Conservation (phyloP, 2,797 vertebrate genomes). For the Lepidocolaptes lacrymiger region DNA sequence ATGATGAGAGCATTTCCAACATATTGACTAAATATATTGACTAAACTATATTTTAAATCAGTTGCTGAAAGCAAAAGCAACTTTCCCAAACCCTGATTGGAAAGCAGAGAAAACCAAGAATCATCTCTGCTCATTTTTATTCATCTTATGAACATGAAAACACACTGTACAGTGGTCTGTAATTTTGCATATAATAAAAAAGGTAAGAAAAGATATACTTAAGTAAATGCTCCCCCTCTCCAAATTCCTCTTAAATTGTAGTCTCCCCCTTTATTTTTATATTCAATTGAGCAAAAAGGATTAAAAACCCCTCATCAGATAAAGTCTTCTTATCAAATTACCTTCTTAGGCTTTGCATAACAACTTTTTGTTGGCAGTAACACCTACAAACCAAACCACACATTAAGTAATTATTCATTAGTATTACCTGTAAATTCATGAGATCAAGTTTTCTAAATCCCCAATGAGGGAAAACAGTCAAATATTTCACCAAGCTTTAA, state of each 20-base stretch:
- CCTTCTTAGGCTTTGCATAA: slow-evolving; percentile 64
- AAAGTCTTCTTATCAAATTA: slow-evolving; percentile 42
- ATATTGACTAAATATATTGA: not conserved
- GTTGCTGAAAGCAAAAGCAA: not conserved
- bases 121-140: not conserved
- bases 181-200: not conserved
- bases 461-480: slow-evolving; percentile 30
- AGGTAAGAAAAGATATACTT: slow-evolving; percentile 22
- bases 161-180: not conserved
- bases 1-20: not conserved
- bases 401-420: slow-evolving; percentile 49
- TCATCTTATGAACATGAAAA: not conserved
- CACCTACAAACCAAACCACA: slow-evolving; percentile 66
- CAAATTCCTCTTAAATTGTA: slow-evolving; percentile 23
- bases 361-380: slow-evolving; percentile 64
- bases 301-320: slow-evolving; percentile 18
- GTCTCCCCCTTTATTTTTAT: slow-evolving; percentile 13
- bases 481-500: slow-evolving; percentile 42
- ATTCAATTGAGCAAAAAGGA: slow-evolving; percentile 18
- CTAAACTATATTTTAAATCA: not conserved
- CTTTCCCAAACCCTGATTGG: not conserved
- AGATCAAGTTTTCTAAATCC: slow-evolving; percentile 49
- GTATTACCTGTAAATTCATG: slow-evolving; percentile 50
- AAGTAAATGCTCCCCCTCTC: not conserved
- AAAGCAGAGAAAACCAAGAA: not conserved